These are phyloP conservation scores for Thamnophis elegans DNA, from an alignment of 2,797 vertebrate genomes.

Conservation along the genomic window DNA sequence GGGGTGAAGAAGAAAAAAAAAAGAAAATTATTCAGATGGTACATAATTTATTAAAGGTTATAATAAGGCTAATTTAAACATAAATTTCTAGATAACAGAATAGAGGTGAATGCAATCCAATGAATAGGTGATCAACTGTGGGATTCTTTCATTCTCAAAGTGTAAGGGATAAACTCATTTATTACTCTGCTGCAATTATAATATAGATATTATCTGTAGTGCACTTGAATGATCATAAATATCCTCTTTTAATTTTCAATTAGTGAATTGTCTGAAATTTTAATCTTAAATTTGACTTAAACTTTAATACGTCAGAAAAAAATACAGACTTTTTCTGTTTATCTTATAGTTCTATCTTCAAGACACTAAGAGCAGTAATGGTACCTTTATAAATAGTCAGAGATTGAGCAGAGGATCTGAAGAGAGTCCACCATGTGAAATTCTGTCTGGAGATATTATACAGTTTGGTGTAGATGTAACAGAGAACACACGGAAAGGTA, in stretches of 20 bases:
- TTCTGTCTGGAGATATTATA: conserved; percentile 97
- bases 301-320: not conserved
- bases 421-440: conserved; percentile 97
- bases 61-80: not conserved
- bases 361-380: conserved; percentile 99
- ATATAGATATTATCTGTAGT: not conserved
- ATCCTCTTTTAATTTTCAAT: not conserved
- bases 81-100: not conserved
- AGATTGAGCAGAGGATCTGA: conserved; percentile 96
- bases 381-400: conserved; percentile 99
- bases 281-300: not conserved
- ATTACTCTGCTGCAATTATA: not conserved
- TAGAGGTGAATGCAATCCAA: not conserved
- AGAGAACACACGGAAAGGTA: conserved; percentile 99
- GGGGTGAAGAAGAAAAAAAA: not conserved
- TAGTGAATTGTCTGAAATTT: not conserved
- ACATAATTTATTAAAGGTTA: not conserved
- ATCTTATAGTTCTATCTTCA: conserved; percentile 93
- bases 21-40: not conserved
- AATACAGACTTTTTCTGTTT: conserved; percentile 27
- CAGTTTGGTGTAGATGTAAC: conserved; percentile 99
- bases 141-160: not conserved
- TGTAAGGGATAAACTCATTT: not conserved
- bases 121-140: not conserved
- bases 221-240: not conserved